Evolutionary conservation across 2,888 invertebrate species (phyloP), one percentile per base, ranked within the genome.

Genomic region (Clitarchus hookeri): DNA sequence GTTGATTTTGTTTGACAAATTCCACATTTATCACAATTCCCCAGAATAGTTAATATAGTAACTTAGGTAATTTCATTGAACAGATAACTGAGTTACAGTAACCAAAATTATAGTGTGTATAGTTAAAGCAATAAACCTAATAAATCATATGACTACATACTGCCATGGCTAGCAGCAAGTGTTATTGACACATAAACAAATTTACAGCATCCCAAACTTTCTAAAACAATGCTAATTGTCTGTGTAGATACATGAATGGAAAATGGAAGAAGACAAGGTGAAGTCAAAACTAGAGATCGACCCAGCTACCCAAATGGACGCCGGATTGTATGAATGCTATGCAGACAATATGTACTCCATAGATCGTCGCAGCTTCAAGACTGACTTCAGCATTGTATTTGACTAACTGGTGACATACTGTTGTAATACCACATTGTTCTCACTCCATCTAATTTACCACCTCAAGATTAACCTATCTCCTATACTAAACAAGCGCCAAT

Each of bases 281-380:
- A 98, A 98, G 91, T 97, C 97, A 44, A 98, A 98, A 93, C 94
- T 98, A 90, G 98, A 98, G 93, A 98, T 98, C 84, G 98, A 98
- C 91, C 98, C 98, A 16, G 98, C 98, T 0, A 97, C 98, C 6
- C 98, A 98, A 92, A 98, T 97, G 97, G 98, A 98, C 91, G 97
- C 97, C 19, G 98, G 98, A n/a, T 95, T 97, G 26, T 98, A 98
- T 91, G 98, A 98, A 91, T 98, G 98, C 90, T 97, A 97, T 8
- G 98, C 98, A 0, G 97, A 98, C 91, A 98, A 98, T 91, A 97
- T 97, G 96, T 98, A 97, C 91, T 96, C 97, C 65, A 96, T 98
- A 88, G 98, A 98, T 91, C 93, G 97, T 88, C 94, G 97, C 91
- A 97, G 97, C 87, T 98, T 98, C 92, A 97, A 98, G 92, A 97